phyloP scores from a whole-genome alignment of 1,140 invertebrate species.

The Tetraneura akinire region DNA sequence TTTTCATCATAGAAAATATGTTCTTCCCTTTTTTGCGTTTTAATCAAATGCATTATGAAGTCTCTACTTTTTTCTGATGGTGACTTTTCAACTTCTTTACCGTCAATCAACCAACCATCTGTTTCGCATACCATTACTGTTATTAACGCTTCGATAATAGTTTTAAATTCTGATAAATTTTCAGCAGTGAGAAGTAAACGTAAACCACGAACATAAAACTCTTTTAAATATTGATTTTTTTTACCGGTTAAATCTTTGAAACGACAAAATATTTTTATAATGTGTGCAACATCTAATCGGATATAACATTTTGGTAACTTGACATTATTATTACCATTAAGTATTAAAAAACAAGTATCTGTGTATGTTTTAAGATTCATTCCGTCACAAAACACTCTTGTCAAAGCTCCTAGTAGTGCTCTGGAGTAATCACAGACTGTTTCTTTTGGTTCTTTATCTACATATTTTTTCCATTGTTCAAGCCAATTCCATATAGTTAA shows the following conservation, averaged over 20 bases:
- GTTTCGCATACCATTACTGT: no score
- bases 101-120: no score
- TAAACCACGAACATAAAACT: no score
- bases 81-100: no score
- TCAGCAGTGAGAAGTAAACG: no score
- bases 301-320: neutral
- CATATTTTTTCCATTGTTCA: neutral
- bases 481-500: neutral
- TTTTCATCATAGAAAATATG: no score
- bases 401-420: neutral
- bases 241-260: neutral
- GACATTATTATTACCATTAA: neutral
- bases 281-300: conserved; percentile 5
- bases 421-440: neutral
- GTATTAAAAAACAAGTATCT: neutral
- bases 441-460: neutral
- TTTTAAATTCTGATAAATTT: no score
- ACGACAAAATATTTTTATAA: no score
- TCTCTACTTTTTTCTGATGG: no score
- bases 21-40: no score
- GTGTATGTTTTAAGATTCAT: neutral
- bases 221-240: neutral
- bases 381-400: neutral
- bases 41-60: no score
- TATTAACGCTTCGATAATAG: no score